Conservation (phyloP, 2,888 invertebrate species). For the Acholoe squamosa region DNA sequence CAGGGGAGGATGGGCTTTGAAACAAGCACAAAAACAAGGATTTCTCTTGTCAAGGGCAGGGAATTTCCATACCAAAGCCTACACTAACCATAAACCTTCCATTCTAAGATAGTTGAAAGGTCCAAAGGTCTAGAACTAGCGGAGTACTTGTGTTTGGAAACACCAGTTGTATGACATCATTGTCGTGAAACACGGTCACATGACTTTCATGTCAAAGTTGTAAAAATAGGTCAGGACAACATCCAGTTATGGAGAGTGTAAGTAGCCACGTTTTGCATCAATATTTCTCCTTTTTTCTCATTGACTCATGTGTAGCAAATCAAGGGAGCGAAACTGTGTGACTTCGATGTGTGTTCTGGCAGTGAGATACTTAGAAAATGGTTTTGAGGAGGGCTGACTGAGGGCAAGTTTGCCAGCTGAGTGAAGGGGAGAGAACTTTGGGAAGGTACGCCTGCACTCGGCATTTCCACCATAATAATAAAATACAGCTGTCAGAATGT, state of each 20-base stretch:
- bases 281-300: neutral
- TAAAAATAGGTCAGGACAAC: constrained; percentile 51
- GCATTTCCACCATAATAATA: neutral
- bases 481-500: neutral
- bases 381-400: too few relatives aligned
- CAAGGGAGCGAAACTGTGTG: neutral
- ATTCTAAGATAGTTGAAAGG: neutral
- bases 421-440: neutral
- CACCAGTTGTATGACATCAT: constrained; percentile 33
- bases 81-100: too few relatives aligned
- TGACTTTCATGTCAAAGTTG: constrained; percentile 44
- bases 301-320: neutral
- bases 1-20: neutral
- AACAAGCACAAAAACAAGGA: neutral
- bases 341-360: too few relatives aligned
- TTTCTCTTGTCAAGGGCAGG: too few relatives aligned
- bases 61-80: too few relatives aligned
- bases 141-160: neutral
- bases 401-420: too few relatives aligned
- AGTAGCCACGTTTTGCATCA: constrained; percentile 29
- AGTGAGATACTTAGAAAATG: too few relatives aligned
- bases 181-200: constrained; percentile 32
- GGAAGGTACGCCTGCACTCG: constrained; percentile 40
- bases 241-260: constrained; percentile 35
- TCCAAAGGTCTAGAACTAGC: neutral